These are phyloP conservation scores for Spodoptera litura DNA, from an alignment of 1,140 invertebrate genomes.

Conservation along the genomic window DNA sequence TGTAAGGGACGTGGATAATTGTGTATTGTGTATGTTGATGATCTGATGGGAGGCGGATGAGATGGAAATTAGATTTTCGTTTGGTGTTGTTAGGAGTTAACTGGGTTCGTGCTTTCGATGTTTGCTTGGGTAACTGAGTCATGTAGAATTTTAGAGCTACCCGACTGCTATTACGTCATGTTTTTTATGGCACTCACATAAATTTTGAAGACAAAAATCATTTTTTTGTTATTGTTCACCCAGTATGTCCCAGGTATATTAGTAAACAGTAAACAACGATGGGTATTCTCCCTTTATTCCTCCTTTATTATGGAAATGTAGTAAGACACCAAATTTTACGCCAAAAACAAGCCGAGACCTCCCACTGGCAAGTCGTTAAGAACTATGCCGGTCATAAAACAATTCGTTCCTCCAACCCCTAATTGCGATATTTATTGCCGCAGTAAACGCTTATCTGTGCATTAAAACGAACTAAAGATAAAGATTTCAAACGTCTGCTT, in stretches of 20 bases:
- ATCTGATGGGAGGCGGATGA: constrained; percentile 35
- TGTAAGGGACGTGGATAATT: constrained; percentile 31
- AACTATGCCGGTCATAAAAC: constrained; percentile 51
- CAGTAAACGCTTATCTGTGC: constrained; percentile 63
- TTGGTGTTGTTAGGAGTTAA: constrained; percentile 18
- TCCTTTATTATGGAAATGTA: constrained; percentile 18
- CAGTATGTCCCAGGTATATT: no score
- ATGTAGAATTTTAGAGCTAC: background rate
- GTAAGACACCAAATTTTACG: constrained; percentile 13
- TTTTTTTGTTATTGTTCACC: no score
- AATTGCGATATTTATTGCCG: constrained; percentile 68
- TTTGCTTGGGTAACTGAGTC: background rate
- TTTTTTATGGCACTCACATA: no score
- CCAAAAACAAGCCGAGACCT: constrained; percentile 48
- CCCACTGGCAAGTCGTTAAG: constrained; percentile 57
- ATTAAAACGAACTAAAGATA: constrained; percentile 53
- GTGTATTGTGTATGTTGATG: constrained; percentile 33
- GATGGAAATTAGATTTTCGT: constrained; percentile 22
- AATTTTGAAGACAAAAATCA: no score
- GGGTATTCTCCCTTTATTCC: background rate
- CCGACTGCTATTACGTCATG: no score
- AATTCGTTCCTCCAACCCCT: constrained; percentile 57
- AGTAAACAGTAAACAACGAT: background rate
- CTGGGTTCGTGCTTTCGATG: background rate
- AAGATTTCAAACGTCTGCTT: constrained; percentile 55